Evolutionary conservation across 2,113 vertebrate genomes (phyloP).

Genomic region (Steatornis caripensis): DNA sequence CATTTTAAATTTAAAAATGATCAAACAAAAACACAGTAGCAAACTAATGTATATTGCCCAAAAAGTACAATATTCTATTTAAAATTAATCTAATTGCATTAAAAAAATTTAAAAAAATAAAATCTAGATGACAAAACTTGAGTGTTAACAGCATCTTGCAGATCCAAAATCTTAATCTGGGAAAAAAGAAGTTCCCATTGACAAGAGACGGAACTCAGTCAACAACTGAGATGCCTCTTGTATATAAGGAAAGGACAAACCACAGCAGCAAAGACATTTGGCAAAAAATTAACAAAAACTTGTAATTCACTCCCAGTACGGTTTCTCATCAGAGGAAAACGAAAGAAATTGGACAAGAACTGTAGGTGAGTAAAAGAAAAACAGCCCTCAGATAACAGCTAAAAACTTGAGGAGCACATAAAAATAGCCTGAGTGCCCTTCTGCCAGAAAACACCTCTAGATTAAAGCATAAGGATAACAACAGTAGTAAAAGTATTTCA

Average conservation of each 20-base stretch:
- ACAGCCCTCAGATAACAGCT: background rate
- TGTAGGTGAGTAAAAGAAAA: background rate
- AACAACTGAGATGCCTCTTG: background rate
- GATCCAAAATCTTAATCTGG: background rate
- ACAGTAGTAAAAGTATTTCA: background rate
- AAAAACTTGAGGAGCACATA: background rate
- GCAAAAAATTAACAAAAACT: background rate
- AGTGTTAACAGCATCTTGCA: background rate
- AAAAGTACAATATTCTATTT: background rate
- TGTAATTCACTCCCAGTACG: background rate
- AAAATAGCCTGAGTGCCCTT: background rate
- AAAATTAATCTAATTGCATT: background rate
- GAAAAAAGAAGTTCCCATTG: background rate
- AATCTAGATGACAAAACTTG: background rate
- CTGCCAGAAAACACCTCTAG: background rate
- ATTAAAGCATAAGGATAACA: background rate
- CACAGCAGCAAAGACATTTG: background rate
- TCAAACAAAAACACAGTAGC: background rate
- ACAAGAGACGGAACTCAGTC: background rate
- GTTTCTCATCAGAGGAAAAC: background rate
- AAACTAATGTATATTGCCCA: background rate
- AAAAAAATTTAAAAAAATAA: background rate
- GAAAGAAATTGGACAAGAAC: background rate
- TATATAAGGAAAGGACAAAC: background rate
- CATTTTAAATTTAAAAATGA: background rate